These are phyloP conservation scores for Leptobrachium leishanense DNA, from an alignment of 2,113 vertebrate genomes.

Conservation along the genomic window DNA sequence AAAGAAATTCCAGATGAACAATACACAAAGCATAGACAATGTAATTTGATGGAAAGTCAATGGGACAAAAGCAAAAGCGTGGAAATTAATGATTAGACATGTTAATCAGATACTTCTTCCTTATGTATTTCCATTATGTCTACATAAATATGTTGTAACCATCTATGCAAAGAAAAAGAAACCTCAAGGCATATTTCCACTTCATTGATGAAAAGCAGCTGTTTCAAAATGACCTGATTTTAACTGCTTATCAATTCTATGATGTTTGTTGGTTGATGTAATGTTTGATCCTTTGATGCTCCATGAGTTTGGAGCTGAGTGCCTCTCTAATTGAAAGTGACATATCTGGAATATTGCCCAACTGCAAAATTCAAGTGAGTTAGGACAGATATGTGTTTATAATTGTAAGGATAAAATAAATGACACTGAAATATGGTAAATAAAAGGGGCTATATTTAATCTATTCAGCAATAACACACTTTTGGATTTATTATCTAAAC, in stretches of 20 bases:
- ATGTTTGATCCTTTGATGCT: slow-evolving; percentile 73
- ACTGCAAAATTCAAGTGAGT: slow-evolving; percentile 62
- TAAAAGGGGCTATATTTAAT: too few relatives aligned
- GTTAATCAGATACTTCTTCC: neutral
- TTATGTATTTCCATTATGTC: slow-evolving; percentile 59
- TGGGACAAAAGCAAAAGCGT: neutral
- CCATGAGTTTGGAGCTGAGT: slow-evolving; percentile 76
- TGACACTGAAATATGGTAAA: too few relatives aligned
- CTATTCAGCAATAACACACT: too few relatives aligned
- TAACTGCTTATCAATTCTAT: slow-evolving; percentile 75
- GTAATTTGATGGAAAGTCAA: neutral
- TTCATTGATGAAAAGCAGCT: slow-evolving; percentile 70
- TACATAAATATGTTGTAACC: slow-evolving; percentile 65
- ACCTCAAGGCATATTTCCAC: slow-evolving; percentile 68
- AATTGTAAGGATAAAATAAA: too few relatives aligned
- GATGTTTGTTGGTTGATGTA: slow-evolving; percentile 72
- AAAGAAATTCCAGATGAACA: too few relatives aligned
- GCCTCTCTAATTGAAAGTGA: slow-evolving; percentile 74
- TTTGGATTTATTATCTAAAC: too few relatives aligned
- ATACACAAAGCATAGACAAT: too few relatives aligned
- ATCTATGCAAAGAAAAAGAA: slow-evolving; percentile 69
- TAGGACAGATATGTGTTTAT: slow-evolving; percentile 44
- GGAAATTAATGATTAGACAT: neutral
- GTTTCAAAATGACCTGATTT: slow-evolving; percentile 78
- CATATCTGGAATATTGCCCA: slow-evolving; percentile 75